These are phyloP conservation scores for Limnephilus lunatus DNA, from an alignment of 2,888 invertebrate genomes.

Conservation along the genomic window DNA sequence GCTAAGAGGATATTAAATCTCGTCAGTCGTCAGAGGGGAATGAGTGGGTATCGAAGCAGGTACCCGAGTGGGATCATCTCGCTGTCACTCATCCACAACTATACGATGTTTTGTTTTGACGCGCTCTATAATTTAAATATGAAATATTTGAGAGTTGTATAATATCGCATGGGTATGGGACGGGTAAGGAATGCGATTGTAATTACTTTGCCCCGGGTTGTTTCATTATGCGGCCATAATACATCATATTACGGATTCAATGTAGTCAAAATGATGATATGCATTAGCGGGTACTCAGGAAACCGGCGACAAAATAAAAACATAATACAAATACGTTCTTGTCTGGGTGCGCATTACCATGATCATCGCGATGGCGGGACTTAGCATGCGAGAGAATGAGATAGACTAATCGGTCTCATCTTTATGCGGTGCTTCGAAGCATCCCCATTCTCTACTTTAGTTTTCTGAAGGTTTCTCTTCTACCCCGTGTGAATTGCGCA, in stretches of 20 bases:
- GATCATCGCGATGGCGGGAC: not conserved
- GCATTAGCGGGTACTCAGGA: not conserved
- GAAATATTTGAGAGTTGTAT: conserved; percentile 57
- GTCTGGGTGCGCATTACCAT: not conserved
- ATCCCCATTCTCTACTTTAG: too few relatives aligned
- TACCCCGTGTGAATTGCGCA: too few relatives aligned
- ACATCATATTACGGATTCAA: conserved; percentile 11
- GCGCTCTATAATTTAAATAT: conserved; percentile 63
- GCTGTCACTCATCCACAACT: conserved; percentile 9
- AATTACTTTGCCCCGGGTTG: conserved; percentile 59
- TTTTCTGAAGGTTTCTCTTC: too few relatives aligned
- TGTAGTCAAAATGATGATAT: conserved; percentile 12
- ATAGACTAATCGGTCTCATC: too few relatives aligned
- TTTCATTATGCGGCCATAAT: conserved; percentile 50
- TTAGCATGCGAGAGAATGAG: too few relatives aligned
- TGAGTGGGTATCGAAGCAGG: not conserved
- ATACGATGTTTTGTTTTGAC: conserved; percentile 57
- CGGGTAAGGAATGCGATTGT: conserved; percentile 48
- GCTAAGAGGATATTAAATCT: too few relatives aligned
- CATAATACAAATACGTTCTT: not conserved
- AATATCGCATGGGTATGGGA: conserved; percentile 41
- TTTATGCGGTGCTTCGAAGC: too few relatives aligned
- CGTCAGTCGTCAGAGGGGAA: too few relatives aligned
- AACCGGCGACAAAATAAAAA: not conserved
- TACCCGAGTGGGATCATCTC: not conserved